Evolutionary conservation across 2,113 vertebrate genomes (phyloP), one percentile per base, ranked within the genome.

Genomic region (Trochalopteron elliotii): DNA sequence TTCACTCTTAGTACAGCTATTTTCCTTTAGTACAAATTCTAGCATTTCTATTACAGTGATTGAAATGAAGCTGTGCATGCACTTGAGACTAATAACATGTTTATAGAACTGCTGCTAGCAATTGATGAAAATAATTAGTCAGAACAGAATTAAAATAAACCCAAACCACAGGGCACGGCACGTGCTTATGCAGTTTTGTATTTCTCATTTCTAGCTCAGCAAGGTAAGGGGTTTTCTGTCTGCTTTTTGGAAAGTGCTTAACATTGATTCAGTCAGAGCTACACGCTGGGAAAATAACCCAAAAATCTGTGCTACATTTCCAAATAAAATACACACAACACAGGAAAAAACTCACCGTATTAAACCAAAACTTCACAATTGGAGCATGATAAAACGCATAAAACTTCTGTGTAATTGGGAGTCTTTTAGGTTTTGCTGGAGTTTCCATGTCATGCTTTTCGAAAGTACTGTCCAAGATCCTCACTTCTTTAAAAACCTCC

Each of bases 291-390:
- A 31, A 61, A 76, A 74, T 15, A 81, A 78, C 20, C 5, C 24
- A 37, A 79, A 93, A 78, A 64, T 31, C 12, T 1, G 0, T 17
- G 42, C 21, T 35, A 53, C 10, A 40, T 78, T 65, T 87, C 28
- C 53, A 87, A 92, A 74, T 13, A 42, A 79, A 83, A 84, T 11
- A 42, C 11, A 39, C 15, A 21, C 25, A 39, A 44, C 14, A 45
- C 10, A 52, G 19, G 68, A 83, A 11, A 93, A 94, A 96, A 91
- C 98, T 97, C 98, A 99, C 99, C 95, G 99, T 99, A 96, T 99
- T 99, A 97, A 99, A 99, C 99, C 99, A 99, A 97, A 99, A 99
- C 97, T 99, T 99, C 96, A 99, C 99, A 91, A 99, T 99, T 55
- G 99, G 99, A 76, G 99, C 99, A 74, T 99, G 99, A 98, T 99